Evolutionary conservation across 2,113 vertebrate genomes (phyloP), one percentile per base, ranked within the genome.

Genomic region (Pelvicachromis taeniatus): DNA sequence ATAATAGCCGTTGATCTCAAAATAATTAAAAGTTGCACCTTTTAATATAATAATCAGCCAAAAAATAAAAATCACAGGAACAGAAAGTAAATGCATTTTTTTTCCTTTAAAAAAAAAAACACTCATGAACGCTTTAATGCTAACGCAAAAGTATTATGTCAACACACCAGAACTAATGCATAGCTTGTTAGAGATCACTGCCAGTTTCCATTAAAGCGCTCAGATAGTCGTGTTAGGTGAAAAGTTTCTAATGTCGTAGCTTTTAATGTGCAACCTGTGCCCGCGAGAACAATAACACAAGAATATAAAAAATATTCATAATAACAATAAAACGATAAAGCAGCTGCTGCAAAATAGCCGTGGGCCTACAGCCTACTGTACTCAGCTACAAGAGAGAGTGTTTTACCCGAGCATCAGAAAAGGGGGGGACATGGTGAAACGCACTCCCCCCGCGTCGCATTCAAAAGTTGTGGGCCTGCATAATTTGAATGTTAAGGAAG

Each of bases 401-500:
- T 78, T 90, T 82, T 33, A 81, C 85, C 63, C 80, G n/a, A 55
- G 50, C 45, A 9, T 21, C 53, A 85, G 58, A 48, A 79, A 78
- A 33, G 50, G n/a, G 16, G 82, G 70, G 61, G 7, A 4, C n/a
- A 14, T 26, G 19, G 29, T 81, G 78, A 56, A 82, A 82, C 58
- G 45, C 17, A 82, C 78, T 90, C 91, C 85, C 85, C 92, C 91
- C 84, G 83, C 81, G 86, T 87, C 65, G 61, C 52, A 89, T 89
- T 91, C 82, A 89, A 86, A 93, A 53, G 56, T 68, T 88, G 85
- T 87, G 85, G 90, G 82, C 79, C 83, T 83, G 84, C 42, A 73
- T 86, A 88, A 84, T 94, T 93, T 92, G 58, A 90, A 92, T 87
- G 87, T 87, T 81, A 54, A 58, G 85, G 48, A 87, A 59, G 82